Base-by-base conservation (phyloP, 2,888 invertebrate species). In the Tenodera sinensis region DNA sequence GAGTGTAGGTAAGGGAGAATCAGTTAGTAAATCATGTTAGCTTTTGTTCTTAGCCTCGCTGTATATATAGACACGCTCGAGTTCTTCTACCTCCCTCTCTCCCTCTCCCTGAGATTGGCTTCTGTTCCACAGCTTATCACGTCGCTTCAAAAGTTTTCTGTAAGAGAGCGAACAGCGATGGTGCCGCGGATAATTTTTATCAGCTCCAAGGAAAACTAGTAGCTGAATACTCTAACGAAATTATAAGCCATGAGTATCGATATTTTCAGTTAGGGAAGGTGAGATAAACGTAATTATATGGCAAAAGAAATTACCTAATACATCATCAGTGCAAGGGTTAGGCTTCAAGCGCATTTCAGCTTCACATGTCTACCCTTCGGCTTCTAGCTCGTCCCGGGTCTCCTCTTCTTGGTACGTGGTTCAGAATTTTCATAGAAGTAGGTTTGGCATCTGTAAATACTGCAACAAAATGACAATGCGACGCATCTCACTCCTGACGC, bases 21-120 rank as follows among this genome's bases (percentile, higher is more conserved):
- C 89, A 89, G 89, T 89, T 88, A 83, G 89, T 88, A 89, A 88
- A 88, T 88, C 88, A 83, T 89, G 88, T 89, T 89, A 88, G 89
- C 88, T 88, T 89, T 89, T 88, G 88, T 89, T 88, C 89, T 89
- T 89, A 89, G 88, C 83, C 84, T 28, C 30, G 54, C 86, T 86
- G 20, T 86, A 86, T 84, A 89, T 87, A 88, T 88, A 87, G 89
- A 84, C 89, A 30, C 82, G 42, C 54, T 71, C 54, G 54, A 71
- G 20, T 71, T 71, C 54, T 71, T 71, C 54, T 71, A 3, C 2
- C 54, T 71, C 54, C 14, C 28, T 82, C 85, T 34, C 28, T 28
- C 42, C 34, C 30, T n/a, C 88, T 20, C 20, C 85, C 83, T 83
- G 71, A 81, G 82, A 82, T 83, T 83, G 47, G 42, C 83, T 82